These are phyloP conservation scores for Nylanderia fulva DNA, from an alignment of 1,140 invertebrate species.

Conservation along the genomic window DNA sequence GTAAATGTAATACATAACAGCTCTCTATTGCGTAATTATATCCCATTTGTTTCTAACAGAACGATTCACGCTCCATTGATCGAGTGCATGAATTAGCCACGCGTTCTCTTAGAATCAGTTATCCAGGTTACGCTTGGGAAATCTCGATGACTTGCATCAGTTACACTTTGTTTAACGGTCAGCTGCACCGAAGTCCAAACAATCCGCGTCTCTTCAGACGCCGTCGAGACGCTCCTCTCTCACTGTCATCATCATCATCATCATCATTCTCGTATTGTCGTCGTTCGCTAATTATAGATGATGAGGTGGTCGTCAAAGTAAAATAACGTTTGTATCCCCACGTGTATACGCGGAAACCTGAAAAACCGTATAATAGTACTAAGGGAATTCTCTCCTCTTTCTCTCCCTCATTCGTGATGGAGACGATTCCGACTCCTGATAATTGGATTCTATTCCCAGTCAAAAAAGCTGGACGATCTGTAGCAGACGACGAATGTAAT, in stretches of 20 bases:
- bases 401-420: constrained; percentile 20
- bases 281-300: constrained; percentile 28
- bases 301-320: constrained; percentile 14
- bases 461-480: constrained; percentile 55
- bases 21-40: neutral
- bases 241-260: neutral
- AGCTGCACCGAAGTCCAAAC: neutral
- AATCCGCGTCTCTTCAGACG: neutral
- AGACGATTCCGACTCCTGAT: constrained; percentile 60
- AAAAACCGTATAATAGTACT: neutral
- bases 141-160: neutral
- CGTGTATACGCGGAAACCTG: neutral
- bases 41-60: neutral
- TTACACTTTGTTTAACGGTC: neutral
- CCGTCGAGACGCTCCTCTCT: neutral
- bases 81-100: neutral
- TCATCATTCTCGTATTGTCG: too few species aligned
- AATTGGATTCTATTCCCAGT: constrained; percentile 65
- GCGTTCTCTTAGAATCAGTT: constrained; percentile 2
- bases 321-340: neutral
- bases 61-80: neutral
- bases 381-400: neutral
- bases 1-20: neutral
- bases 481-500: constrained; percentile 74
- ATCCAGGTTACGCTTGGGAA: neutral